These are phyloP conservation scores for Ecliptopera silaceata DNA, from an alignment of 2,888 invertebrate species.

Conservation along the genomic window DNA sequence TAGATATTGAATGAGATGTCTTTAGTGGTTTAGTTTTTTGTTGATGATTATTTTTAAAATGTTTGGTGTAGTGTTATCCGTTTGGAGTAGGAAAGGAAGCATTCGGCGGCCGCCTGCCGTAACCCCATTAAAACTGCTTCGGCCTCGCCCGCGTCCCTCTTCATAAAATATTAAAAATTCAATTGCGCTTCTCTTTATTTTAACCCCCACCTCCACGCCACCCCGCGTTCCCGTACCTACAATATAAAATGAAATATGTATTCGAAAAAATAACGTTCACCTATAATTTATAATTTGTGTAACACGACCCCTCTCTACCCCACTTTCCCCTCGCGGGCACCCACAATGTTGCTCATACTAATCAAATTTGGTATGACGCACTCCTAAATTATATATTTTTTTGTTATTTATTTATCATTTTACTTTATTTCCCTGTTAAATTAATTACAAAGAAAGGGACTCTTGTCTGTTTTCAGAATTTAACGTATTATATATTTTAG, in stretches of 20 bases:
- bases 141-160: slow-evolving; percentile 71
- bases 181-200: slow-evolving; percentile 84
- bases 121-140: slow-evolving; percentile 79
- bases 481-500: too few species aligned
- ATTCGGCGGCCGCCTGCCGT: slow-evolving; percentile 47
- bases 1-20: too few species aligned
- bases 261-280: slow-evolving; percentile 78
- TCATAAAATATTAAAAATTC: slow-evolving; percentile 84
- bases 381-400: too few species aligned
- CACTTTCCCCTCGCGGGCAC: slow-evolving; percentile 28
- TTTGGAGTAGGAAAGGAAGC: slow-evolving; percentile 27
- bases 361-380: slow-evolving; percentile 38
- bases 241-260: slow-evolving; percentile 82
- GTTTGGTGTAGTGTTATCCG: slow-evolving; percentile 21
- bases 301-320: slow-evolving; percentile 51
- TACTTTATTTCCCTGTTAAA: too few species aligned
- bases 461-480: too few species aligned
- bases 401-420: too few species aligned
- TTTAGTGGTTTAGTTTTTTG: too few species aligned
- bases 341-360: slow-evolving; percentile 37
- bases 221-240: slow-evolving; percentile 70
- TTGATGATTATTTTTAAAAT: background rate
- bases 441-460: too few species aligned
- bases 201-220: slow-evolving; percentile 73
- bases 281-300: slow-evolving; percentile 81